phyloP scores from a whole-genome alignment of 2,888 invertebrate species.

The Noctua fimbriata region DNA sequence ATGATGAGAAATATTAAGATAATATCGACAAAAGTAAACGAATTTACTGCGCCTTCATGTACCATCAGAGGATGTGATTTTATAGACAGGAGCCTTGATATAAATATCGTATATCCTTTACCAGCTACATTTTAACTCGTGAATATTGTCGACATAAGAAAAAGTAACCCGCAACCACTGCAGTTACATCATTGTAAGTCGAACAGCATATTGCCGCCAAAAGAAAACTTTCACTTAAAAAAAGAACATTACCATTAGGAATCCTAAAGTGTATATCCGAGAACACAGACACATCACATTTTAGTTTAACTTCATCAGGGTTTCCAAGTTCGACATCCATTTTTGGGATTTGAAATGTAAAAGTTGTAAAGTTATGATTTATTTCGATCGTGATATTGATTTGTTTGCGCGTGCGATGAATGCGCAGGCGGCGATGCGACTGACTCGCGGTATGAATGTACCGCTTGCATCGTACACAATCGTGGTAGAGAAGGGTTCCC shows the following conservation, averaged over 20 bases:
- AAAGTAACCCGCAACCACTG: background rate
- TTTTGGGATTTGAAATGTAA: constrained; percentile 17
- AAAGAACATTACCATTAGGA: constrained; percentile 60
- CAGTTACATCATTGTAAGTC: constrained; percentile 14
- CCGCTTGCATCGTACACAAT: constrained; percentile 17
- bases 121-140: background rate
- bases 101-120: constrained; percentile 12
- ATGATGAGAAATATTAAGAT: background rate
- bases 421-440: constrained; percentile 62
- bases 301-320: constrained; percentile 34
- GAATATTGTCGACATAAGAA: background rate
- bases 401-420: constrained; percentile 49
- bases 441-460: constrained; percentile 48
- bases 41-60: background rate
- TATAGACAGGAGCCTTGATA: background rate
- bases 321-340: constrained; percentile 74
- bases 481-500: constrained; percentile 36
- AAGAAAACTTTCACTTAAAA: constrained; percentile 62
- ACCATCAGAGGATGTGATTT: background rate
- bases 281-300: constrained; percentile 69
- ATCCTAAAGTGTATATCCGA: constrained; percentile 69
- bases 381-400: constrained; percentile 42
- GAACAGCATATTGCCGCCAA: constrained; percentile 32
- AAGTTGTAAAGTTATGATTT: constrained; percentile 28
- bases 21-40: background rate